These are phyloP conservation scores for Poecilobothrus nobilitatus DNA, from an alignment of 2,888 invertebrate species.

Conservation along the genomic window DNA sequence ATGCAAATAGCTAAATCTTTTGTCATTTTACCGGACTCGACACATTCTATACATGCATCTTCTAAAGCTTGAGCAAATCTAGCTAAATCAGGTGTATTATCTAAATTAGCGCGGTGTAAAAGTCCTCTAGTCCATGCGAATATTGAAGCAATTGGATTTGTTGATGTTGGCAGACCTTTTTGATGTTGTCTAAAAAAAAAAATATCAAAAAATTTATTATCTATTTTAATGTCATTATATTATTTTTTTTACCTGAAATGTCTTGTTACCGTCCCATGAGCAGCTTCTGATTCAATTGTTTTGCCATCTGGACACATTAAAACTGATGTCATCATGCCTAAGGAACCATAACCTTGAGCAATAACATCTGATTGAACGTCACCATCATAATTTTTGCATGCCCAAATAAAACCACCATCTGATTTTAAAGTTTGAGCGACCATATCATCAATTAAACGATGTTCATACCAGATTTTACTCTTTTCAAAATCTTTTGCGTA, in stretches of 20 bases:
- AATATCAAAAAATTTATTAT: not conserved
- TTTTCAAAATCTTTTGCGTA: constrained; percentile 69
- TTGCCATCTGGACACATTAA: constrained; percentile 76
- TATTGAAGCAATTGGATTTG: constrained; percentile 85
- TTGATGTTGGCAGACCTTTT: constrained; percentile 77
- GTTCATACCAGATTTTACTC: constrained; percentile 81
- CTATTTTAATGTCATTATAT: not conserved
- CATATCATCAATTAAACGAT: constrained; percentile 86
- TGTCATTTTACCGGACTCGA: constrained; percentile 77
- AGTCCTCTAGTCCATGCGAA: constrained; percentile 87
- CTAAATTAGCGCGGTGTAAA: constrained; percentile 72
- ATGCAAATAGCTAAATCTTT: constrained; percentile 84
- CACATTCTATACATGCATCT: constrained; percentile 72
- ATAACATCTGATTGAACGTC: constrained; percentile 86
- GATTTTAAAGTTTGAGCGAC: constrained; percentile 80
- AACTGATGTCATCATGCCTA: constrained; percentile 87
- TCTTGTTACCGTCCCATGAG: constrained; percentile 84
- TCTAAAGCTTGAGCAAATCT: constrained; percentile 65
- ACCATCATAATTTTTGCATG: constrained; percentile 89
- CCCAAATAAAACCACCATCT: constrained; percentile 81
- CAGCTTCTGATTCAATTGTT: constrained; percentile 85
- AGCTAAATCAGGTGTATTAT: constrained; percentile 64
- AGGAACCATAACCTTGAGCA: constrained; percentile 72
- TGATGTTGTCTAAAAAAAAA: constrained; percentile 60
- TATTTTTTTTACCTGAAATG: constrained; percentile 56